phyloP scores from a whole-genome alignment of 2,797 vertebrate genomes.

The Lophius americanus region DNA sequence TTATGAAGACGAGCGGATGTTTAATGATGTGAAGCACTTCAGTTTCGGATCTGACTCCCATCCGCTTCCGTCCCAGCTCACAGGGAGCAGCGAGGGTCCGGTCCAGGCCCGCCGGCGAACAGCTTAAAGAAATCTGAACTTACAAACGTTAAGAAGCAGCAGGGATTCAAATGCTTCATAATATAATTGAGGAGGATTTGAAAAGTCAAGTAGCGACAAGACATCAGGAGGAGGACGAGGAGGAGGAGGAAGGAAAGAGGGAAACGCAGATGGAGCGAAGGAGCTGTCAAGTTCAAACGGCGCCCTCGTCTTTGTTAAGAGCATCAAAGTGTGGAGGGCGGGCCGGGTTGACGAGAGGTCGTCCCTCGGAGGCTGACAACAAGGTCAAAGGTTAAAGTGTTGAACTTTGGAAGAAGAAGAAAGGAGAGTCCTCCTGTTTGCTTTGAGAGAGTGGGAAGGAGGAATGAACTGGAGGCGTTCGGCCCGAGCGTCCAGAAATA shows the following conservation, averaged over 20 bases:
- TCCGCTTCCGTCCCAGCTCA: constrained; percentile 15
- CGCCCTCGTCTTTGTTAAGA: constrained; percentile 4
- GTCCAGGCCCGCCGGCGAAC: constrained; percentile 30
- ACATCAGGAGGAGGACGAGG: not conserved
- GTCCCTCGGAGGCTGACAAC: not conserved
- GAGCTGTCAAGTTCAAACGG: constrained; percentile 40
- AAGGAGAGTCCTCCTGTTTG: not conserved
- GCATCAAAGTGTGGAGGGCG: constrained; percentile 14
- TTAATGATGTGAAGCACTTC: constrained; percentile 14
- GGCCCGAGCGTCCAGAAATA: no score
- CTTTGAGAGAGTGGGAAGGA: not conserved
- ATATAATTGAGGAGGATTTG: constrained; percentile 6
- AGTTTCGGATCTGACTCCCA: constrained; percentile 3
- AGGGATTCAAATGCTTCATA: no score
- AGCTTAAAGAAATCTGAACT: constrained; percentile 11
- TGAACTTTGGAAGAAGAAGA: constrained; percentile 4
- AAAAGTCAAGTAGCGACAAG: constrained; percentile 19
- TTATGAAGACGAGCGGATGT: not conserved
- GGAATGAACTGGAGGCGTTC: no score
- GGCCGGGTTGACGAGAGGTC: constrained; percentile 11
- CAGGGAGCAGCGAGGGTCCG: constrained; percentile 13
- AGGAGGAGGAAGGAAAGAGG: constrained; percentile 15
- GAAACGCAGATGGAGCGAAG: constrained; percentile 18
- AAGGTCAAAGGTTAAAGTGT: constrained; percentile 18
- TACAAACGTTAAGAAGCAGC: not conserved